phyloP scores from a whole-genome alignment of 2,888 invertebrate species.

The Caenorhabditis panamensis region DNA sequence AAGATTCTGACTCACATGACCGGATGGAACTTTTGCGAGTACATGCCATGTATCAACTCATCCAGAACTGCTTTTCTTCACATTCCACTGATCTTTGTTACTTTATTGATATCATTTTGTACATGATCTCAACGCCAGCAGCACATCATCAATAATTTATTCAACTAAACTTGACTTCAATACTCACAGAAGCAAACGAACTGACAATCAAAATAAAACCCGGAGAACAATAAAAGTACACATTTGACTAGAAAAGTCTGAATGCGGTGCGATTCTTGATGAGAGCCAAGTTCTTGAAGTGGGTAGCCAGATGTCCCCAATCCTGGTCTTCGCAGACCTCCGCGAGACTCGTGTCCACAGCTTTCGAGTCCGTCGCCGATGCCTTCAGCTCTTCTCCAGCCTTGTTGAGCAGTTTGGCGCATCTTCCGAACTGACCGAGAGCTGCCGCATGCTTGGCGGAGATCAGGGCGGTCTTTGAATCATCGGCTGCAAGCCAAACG shows the following conservation, averaged over 20 bases:
- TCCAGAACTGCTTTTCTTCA: background rate
- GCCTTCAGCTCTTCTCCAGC: slow-evolving; percentile 85
- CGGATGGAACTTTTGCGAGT: slow-evolving; percentile 52
- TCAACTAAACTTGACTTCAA: background rate
- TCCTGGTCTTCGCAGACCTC: slow-evolving; percentile 85
- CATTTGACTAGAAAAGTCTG: slow-evolving; percentile 85
- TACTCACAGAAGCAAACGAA: background rate
- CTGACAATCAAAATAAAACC: slow-evolving; percentile 11
- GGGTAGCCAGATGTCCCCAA: slow-evolving; percentile 86
- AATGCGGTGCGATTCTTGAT: slow-evolving; percentile 87
- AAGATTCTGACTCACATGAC: slow-evolving; percentile 52
- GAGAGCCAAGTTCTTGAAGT: slow-evolving; percentile 85
- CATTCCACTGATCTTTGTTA: too few species aligned
- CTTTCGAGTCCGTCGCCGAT: slow-evolving; percentile 56
- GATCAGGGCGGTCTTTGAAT: slow-evolving; percentile 88
- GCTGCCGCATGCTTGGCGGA: slow-evolving; percentile 87
- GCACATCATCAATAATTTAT: slow-evolving; percentile 11
- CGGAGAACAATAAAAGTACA: background rate
- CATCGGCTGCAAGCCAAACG: slow-evolving; percentile 89
- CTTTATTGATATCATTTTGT: too few species aligned
- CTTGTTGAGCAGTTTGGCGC: slow-evolving; percentile 84
- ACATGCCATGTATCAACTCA: slow-evolving; percentile 54
- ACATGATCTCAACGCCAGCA: too few species aligned
- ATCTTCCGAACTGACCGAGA: slow-evolving; percentile 89
- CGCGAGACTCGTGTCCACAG: slow-evolving; percentile 63